Evolutionary conservation across 2,888 invertebrate genomes (phyloP), one percentile per base, ranked within the genome.

Genomic region (Leistus spinibarbis): DNA sequence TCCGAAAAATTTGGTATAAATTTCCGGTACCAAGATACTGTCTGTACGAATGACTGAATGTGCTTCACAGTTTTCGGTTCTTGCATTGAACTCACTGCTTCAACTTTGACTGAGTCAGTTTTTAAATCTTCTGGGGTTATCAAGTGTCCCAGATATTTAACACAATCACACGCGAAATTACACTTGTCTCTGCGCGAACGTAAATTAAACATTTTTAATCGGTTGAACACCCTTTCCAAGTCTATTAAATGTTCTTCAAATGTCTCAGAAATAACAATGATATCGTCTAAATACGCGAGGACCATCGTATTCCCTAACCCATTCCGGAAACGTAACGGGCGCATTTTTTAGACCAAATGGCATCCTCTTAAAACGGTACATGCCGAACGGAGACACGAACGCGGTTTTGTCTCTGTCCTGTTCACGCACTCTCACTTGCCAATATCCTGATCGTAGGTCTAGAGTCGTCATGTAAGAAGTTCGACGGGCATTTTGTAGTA

Each of bases 381-480:
- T 63, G 1, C 63, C 63, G 22, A 40, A 70, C 53, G 70, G 70
- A 13, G 62, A 63, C 9, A 72, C 71, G n/a, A 65, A 72, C 10
- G 56, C 64, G 0, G 63, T 70, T 40, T 70, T 70, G 54, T 63
- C 70, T 1, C 63, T 40, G 53, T 63, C 54, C 54, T 40, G 19
- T 4, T 16, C 17, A 20, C 56, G n/a, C 17, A 72, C 65, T 65
- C 23, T 13, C 7, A 72, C 65, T 27, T 72, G 64, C 22, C 24
- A 23, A 24, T 62, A 70, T 2, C 63, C 70, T 20, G 70, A 13
- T 64, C 63, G 53, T 19, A 71, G 17, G 17, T 71, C 65, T 5
- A 72, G 16, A 0, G 64, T 72, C n/a, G 65, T 63, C 71, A 72
- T 72, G 10, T 65, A 65, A 1, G 53, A 5, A 5, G 77, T 70